Conservation (phyloP, 2,113 vertebrate species). For the Crotalus horridus region DNA sequence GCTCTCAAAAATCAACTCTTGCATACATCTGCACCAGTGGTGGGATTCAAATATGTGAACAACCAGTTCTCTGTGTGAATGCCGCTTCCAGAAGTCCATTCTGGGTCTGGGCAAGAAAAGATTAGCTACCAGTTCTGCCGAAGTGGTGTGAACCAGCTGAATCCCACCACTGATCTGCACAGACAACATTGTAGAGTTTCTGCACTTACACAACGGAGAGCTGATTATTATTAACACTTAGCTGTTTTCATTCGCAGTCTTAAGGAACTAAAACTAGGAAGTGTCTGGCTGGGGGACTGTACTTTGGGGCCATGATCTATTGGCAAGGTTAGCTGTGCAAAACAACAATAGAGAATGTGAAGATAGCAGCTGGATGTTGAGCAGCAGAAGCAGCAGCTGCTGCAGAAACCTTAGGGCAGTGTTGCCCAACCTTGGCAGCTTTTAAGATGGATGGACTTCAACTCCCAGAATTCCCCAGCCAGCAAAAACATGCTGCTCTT, state of each 20-base stretch:
- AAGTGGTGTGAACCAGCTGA: no score
- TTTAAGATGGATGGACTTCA: background rate
- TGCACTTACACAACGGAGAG: constrained; percentile 13
- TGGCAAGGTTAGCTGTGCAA: constrained; percentile 22
- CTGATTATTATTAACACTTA: fast-evolving
- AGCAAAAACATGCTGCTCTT: constrained; percentile 39
- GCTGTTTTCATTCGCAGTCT: background rate
- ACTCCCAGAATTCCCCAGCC: background rate
- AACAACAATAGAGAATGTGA: constrained; percentile 35
- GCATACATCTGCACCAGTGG: background rate
- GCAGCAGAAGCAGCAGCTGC: constrained; percentile 33
- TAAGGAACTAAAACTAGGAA: background rate
- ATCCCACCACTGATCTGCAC: no score
- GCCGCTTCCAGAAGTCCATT: no score
- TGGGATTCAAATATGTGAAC: no score
- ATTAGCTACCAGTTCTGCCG: no score
- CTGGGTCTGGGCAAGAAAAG: no score
- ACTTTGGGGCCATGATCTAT: constrained; percentile 34
- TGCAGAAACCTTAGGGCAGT: constrained; percentile 38
- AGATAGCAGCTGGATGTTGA: constrained; percentile 51
- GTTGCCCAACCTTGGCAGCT: background rate
- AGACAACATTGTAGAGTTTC: fast-evolving
- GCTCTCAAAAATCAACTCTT: background rate
- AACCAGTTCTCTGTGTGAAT: no score
- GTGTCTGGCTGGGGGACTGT: fast-evolving